Percentiles rank a stretch among this genome's conserved stretches.
Evolutionary conservation across 2,113 vertebrate genomes (phyloP).

Genomic region (Rostratula benghalensis): DNA sequence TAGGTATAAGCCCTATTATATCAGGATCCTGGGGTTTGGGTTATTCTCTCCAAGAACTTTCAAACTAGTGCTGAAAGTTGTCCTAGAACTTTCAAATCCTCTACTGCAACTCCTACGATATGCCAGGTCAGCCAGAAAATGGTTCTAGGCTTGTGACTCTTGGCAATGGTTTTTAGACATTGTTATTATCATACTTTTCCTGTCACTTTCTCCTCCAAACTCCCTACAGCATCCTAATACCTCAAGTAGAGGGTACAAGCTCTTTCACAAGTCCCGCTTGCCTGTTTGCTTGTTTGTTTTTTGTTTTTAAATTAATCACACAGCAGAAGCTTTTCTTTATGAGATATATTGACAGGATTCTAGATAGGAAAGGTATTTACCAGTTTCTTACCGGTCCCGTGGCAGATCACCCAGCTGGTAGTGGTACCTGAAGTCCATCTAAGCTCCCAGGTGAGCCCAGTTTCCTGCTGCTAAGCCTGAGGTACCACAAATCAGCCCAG

Average conservation of each 20-base stretch:
- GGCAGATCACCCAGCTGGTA: neutral
- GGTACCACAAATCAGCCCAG: accelerated
- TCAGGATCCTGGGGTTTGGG: accelerated
- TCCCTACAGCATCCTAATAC: neutral
- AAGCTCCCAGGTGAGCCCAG: neutral
- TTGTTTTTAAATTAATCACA: neutral
- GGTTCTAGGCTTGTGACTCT: neutral
- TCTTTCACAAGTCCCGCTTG: neutral
- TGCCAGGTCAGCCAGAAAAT: neutral
- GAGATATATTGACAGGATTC: accelerated
- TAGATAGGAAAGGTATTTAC: neutral
- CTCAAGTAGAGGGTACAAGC: neutral
- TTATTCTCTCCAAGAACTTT: neutral
- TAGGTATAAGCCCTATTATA: neutral
- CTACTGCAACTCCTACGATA: neutral
- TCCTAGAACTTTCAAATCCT: neutral
- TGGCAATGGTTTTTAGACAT: neutral
- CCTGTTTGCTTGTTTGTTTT: too few relatives aligned
- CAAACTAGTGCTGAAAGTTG: neutral
- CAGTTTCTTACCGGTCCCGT: neutral
- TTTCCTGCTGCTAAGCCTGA: neutral
- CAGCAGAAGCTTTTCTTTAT: neutral
- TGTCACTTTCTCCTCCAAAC: neutral
- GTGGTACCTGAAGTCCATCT: neutral
- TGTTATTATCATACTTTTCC: neutral